A percentile compares a stretch with the other conserved stretches of the same genome.
phyloP scores from a whole-genome alignment of 2,888 invertebrate species.

The Toxonevra muliebris region DNA sequence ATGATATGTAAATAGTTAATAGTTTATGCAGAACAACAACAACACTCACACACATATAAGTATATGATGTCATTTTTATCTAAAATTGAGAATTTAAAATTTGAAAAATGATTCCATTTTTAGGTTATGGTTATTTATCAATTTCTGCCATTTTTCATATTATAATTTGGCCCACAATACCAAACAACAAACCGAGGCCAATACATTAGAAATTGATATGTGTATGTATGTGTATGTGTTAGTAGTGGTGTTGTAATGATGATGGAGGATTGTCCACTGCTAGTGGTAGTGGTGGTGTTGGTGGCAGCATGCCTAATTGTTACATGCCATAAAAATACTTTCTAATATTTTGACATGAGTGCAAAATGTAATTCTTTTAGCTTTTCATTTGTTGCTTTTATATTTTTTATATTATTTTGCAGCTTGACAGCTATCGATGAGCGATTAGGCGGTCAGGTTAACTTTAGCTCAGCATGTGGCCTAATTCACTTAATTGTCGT shows the following conservation, averaged over 20 bases:
- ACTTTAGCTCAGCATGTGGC: slow-evolving; percentile 41
- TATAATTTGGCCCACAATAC: slow-evolving; percentile 21
- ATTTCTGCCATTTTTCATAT: slow-evolving; percentile 24
- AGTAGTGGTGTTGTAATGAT: background rate
- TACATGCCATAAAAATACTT: slow-evolving; percentile 33
- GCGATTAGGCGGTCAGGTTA: slow-evolving; percentile 33
- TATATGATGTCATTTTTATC: slow-evolving; percentile 26
- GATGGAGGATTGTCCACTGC: background rate
- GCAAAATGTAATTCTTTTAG: slow-evolving; percentile 26
- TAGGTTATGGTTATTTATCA: slow-evolving; percentile 33
- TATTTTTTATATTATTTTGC: background rate
- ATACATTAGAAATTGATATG: no score
- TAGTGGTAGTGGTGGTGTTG: slow-evolving; percentile 13
- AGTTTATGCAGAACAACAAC: background rate
- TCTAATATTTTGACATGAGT: slow-evolving; percentile 39
- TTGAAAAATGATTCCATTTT: slow-evolving; percentile 17
- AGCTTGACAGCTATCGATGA: slow-evolving; percentile 30
- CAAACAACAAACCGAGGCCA: slow-evolving; percentile 5
- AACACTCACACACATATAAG: background rate
- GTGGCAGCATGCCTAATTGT: slow-evolving; percentile 29
- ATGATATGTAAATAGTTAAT: slow-evolving; percentile 8
- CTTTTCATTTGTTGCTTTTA: slow-evolving; percentile 10
- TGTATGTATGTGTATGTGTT: background rate
- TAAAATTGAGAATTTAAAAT: slow-evolving; percentile 2
- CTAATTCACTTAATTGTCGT: slow-evolving; percentile 45